Percentiles rank a stretch among this genome's conserved stretches.
These are phyloP conservation scores for Melinaea marsaeus DNA, from an alignment of 2,888 invertebrate species.

Conservation along the genomic window DNA sequence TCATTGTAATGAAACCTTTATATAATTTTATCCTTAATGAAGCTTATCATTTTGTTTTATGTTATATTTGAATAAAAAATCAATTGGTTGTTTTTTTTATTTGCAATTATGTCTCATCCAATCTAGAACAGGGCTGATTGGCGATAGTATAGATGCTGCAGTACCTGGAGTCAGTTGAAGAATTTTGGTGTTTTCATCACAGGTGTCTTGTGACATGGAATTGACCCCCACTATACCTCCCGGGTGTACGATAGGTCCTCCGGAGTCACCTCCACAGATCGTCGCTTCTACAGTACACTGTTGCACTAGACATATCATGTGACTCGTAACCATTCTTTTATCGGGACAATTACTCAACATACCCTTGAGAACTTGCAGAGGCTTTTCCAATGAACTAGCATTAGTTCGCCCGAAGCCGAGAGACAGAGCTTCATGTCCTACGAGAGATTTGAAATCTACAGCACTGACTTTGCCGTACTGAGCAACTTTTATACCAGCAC, in stretches of 20 bases:
- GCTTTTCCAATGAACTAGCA: neutral
- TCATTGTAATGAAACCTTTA: no score
- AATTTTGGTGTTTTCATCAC: neutral
- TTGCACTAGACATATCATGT: neutral
- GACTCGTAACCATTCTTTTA: neutral
- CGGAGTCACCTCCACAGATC: neutral
- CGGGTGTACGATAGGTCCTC: neutral
- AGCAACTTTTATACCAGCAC: no score
- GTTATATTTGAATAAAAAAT: no score
- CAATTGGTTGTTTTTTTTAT: no score
- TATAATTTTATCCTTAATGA: no score
- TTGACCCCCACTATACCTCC: neutral
- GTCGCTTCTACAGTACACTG: no score
- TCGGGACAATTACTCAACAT: constrained; percentile 9
- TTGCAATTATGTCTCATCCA: neutral
- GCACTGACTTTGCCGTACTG: no score
- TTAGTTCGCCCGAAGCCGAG: neutral
- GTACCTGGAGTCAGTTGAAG: neutral
- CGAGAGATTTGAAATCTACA: no score
- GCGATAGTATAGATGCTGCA: neutral
- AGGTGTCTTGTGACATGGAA: neutral
- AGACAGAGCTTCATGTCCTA: neutral
- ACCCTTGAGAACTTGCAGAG: constrained; percentile 11
- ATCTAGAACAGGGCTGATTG: neutral
- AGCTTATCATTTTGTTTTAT: no score